Conservation (phyloP, 2,113 vertebrate genomes). For the Cheirogaleus medius region DNA sequence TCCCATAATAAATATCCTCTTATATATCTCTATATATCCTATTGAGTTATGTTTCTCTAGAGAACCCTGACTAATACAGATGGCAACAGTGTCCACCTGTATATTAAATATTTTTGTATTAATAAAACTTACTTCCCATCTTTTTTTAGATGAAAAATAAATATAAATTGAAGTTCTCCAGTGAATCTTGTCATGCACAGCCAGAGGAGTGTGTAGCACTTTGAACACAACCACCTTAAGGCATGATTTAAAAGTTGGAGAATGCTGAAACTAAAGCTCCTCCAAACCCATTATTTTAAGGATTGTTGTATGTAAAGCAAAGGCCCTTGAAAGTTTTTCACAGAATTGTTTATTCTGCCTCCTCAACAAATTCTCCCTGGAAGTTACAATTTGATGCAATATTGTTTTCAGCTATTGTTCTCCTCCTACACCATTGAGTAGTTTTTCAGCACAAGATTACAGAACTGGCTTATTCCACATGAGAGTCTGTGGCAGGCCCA, state of each 20-base stretch:
- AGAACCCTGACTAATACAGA: background rate
- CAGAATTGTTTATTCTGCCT: background rate
- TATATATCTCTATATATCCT: background rate
- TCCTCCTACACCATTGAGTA: background rate
- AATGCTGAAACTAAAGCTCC: background rate
- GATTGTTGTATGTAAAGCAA: background rate
- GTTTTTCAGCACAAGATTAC: background rate
- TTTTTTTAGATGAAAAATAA: conserved; percentile 31
- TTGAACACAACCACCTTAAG: background rate
- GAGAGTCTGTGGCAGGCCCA: background rate
- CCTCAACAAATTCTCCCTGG: background rate
- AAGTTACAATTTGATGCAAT: background rate
- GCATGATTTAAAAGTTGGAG: background rate
- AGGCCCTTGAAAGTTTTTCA: background rate
- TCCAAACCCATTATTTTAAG: background rate
- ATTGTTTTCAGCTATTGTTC: background rate
- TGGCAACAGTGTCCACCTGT: background rate
- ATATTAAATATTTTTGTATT: background rate
- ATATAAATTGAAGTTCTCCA: background rate
- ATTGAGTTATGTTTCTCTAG: background rate
- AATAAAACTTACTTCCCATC: background rate
- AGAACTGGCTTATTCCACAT: background rate
- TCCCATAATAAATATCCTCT: background rate
- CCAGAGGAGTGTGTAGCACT: background rate
- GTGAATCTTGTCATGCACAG: background rate